phyloP scores from a whole-genome alignment of 2,797 vertebrate species.

The Sphenodon punctatus region DNA sequence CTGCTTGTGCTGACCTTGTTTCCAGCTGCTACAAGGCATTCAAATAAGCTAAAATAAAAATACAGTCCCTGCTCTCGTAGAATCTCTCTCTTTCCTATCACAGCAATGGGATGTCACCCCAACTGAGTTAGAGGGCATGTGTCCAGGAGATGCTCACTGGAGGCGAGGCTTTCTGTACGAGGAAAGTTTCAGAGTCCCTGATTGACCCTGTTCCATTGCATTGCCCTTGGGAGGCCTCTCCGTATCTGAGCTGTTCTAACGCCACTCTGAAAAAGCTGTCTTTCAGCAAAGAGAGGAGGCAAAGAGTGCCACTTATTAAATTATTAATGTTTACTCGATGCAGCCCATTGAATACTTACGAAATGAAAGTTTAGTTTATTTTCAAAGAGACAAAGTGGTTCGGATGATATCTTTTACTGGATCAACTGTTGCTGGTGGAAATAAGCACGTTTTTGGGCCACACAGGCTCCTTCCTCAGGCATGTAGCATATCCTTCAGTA shows the following conservation, averaged over 20 bases:
- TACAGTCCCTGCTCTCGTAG: no score
- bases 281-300: slow-evolving; percentile 37
- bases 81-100: no score
- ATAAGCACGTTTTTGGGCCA: no score
- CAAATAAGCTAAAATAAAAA: neutral
- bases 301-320: slow-evolving; percentile 58
- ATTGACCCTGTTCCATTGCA: neutral
- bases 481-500: no score
- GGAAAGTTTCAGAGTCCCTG: neutral
- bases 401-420: no score
- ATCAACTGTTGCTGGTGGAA: no score
- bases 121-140: neutral
- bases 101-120: neutral
- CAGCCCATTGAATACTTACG: slow-evolving; percentile 25
- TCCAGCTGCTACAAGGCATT: neutral
- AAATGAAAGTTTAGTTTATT: slow-evolving; percentile 36
- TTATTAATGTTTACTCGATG: slow-evolving; percentile 55
- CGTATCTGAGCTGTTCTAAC: neutral
- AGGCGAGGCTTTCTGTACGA: neutral
- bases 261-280: slow-evolving; percentile 53
- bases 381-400: slow-evolving; percentile 13
- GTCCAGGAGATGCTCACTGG: neutral
- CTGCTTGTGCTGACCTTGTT: no score
- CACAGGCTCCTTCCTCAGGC: no score
- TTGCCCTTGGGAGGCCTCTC: neutral